Conservation (phyloP, 2,113 vertebrate species). For the Panthera uncia region DNA sequence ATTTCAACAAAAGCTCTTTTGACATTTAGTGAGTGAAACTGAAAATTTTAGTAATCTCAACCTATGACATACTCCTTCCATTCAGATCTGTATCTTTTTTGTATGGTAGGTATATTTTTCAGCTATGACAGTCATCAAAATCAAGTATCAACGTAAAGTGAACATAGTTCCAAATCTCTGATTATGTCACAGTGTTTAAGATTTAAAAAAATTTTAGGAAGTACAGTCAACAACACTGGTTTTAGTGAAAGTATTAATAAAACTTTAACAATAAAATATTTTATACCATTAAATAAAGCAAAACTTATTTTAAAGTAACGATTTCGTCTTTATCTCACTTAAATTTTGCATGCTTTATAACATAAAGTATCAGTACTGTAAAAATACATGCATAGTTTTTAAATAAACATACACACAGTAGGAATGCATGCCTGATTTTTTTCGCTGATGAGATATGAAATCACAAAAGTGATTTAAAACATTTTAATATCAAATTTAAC, state of each 20-base stretch:
- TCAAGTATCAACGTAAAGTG: not conserved
- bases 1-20: not conserved
- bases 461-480: not conserved
- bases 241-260: not conserved
- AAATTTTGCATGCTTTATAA: not conserved
- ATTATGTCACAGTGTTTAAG: not conserved
- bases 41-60: not conserved
- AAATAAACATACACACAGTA: not conserved
- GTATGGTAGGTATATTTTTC: not conserved
- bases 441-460: not conserved
- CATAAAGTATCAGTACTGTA: not conserved
- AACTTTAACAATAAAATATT: not conserved
- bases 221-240: not conserved
- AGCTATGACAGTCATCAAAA: not conserved
- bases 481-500: not conserved
- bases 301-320: constrained; percentile 13
- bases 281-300: not conserved
- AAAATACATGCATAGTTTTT: not conserved
- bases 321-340: constrained; percentile 7
- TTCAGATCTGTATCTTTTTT: not conserved
- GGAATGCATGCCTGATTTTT: not conserved
- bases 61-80: not conserved
- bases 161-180: not conserved
- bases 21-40: not conserved
- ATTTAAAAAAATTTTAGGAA: not conserved